A percentile compares a stretch with the other conserved stretches of the same genome.
phyloP scores from a whole-genome alignment of 1,140 invertebrate genomes.

The Rhopalosiphum padi region DNA sequence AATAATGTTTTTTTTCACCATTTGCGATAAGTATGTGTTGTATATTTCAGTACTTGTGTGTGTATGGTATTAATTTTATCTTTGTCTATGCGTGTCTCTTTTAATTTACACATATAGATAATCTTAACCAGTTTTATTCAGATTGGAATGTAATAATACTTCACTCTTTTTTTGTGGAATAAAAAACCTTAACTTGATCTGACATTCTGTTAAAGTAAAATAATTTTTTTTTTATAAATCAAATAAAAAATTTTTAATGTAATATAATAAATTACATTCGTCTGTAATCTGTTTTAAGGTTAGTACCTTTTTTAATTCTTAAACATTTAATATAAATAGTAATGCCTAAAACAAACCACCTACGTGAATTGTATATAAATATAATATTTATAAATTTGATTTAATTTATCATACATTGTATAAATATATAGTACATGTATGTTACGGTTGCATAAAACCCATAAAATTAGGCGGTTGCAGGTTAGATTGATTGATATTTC shows the following conservation, averaged over 20 bases:
- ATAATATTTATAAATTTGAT: not conserved
- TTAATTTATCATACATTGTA: not conserved
- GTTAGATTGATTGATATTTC: not conserved
- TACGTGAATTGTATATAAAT: not conserved
- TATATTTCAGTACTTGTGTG: not conserved
- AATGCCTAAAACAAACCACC: not conserved
- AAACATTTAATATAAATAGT: not conserved
- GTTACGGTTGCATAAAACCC: not conserved
- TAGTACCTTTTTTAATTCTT: not conserved
- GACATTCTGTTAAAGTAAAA: constrained; percentile 36
- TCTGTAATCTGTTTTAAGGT: constrained; percentile 1
- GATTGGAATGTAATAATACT: constrained; percentile 52
- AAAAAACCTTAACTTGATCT: constrained; percentile 9
- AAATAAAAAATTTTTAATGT: not conserved
- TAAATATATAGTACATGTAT: not conserved
- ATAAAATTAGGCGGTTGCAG: not conserved
- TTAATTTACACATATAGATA: constrained; percentile 50
- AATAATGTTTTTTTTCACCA: not conserved
- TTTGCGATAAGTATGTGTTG: not conserved
- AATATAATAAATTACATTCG: not conserved
- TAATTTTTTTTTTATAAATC: not conserved
- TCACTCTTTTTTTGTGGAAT: constrained; percentile 23
- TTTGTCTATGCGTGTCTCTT: constrained; percentile 26
- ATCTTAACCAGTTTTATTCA: constrained; percentile 45
- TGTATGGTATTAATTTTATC: constrained; percentile 13